phyloP scores from a whole-genome alignment of 2,888 invertebrate species.

The Orthosia gothica region DNA sequence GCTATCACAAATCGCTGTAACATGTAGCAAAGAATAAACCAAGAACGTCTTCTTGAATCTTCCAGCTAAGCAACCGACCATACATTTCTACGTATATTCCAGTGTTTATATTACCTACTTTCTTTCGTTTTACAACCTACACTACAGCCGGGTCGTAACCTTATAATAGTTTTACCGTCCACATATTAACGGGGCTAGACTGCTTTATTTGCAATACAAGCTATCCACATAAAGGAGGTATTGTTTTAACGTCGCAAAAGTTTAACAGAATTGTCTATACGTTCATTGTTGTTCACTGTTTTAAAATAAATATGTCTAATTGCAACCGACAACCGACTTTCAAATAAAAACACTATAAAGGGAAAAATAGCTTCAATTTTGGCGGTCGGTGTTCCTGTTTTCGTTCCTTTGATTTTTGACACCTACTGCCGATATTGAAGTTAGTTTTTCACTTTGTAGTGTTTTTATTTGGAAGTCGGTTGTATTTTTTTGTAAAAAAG shows the following conservation, averaged over 20 bases:
- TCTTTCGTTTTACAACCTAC: conserved; percentile 34
- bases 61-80: neutral
- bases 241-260: conserved; percentile 48
- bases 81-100: neutral
- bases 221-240: conserved; percentile 40
- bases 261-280: conserved; percentile 48
- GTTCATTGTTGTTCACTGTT: conserved; percentile 53
- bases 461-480: no score
- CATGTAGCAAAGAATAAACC: neutral
- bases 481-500: no score
- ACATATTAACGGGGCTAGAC: conserved; percentile 55
- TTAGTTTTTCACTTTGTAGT: no score
- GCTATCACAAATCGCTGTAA: neutral
- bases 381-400: no score
- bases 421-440: no score
- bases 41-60: neutral
- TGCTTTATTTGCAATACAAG: conserved; percentile 60
- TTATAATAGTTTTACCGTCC: conserved; percentile 41
- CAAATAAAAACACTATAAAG: no score
- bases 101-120: conserved; percentile 36
- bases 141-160: conserved; percentile 47
- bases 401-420: no score
- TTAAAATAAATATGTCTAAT: conserved; percentile 20
- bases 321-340: neutral
- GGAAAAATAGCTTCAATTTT: no score